phyloP scores from a whole-genome alignment of 2,888 invertebrate species.

The Diplolepis rosae region DNA sequence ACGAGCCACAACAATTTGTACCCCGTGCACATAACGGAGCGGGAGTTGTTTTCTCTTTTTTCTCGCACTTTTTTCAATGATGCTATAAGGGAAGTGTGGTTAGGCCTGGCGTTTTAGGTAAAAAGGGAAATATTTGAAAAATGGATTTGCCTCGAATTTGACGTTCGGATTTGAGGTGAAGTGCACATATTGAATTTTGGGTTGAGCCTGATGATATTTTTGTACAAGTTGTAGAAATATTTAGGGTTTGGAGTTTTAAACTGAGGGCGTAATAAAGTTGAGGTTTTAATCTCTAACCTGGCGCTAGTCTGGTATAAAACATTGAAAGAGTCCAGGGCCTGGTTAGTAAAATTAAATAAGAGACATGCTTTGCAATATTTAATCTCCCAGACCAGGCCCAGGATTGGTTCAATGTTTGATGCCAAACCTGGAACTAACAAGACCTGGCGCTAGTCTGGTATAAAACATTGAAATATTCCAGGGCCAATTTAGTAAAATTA shows the following conservation, averaged over 20 bases:
- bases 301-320: too few species aligned
- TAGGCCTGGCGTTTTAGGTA: slow-evolving; percentile 15
- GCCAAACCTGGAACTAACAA: too few species aligned
- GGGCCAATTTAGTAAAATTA: too few species aligned
- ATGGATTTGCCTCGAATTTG: slow-evolving; percentile 6
- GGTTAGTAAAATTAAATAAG: too few species aligned
- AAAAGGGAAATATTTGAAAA: slow-evolving; percentile 14
- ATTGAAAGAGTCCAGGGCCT: too few species aligned
- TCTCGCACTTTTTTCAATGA: neutral
- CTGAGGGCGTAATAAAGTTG: neutral
- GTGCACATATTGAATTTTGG: neutral
- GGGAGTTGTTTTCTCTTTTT: slow-evolving; percentile 29
- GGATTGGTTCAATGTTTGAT: too few species aligned
- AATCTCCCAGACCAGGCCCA: too few species aligned
- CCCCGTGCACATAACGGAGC: slow-evolving; percentile 17
- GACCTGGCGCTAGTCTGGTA: too few species aligned
- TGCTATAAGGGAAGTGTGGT: neutral
- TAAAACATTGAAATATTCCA: too few species aligned
- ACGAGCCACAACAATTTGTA: slow-evolving; percentile 31
- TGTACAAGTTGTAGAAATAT: neutral
- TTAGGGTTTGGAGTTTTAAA: neutral
- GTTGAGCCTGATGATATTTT: neutral
- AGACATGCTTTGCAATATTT: too few species aligned
- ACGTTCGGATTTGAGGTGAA: neutral
- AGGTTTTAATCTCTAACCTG: too few species aligned